Evolutionary conservation across 2,797 vertebrate genomes (phyloP).

Genomic region (Eremophila alpestris): DNA sequence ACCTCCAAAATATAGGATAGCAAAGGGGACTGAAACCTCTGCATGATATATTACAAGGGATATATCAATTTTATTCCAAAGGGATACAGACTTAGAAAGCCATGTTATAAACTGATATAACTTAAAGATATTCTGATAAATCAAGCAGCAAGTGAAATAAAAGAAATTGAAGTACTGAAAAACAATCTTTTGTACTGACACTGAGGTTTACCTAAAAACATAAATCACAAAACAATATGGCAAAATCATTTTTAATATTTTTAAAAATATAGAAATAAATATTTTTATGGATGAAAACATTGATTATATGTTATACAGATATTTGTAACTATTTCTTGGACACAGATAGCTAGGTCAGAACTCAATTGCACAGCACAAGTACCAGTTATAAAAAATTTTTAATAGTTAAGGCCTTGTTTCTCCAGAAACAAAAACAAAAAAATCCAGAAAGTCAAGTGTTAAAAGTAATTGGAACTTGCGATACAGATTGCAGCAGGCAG

Average conservation of each 20-base stretch:
- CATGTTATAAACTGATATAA: neutral
- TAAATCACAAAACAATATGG: neutral
- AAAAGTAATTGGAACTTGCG: neutral
- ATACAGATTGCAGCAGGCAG: neutral
- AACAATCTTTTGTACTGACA: neutral
- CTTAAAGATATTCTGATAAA: neutral
- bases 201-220: neutral
- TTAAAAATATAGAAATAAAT: neutral
- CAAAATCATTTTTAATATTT: neutral
- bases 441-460: neutral
- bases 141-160: neutral
- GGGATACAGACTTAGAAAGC: neutral
- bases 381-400: neutral
- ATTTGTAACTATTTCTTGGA: neutral
- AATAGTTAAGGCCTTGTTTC: neutral
- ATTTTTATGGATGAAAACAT: neutral
- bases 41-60: neutral
- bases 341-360: neutral
- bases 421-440: no score
- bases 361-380: fast-evolving
- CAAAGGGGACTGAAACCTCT: neutral
- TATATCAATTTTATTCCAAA: neutral
- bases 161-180: neutral
- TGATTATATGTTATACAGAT: neutral
- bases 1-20: neutral